Conservation (phyloP, 2,888 invertebrate genomes). For the Hypomecis punctinalis region DNA sequence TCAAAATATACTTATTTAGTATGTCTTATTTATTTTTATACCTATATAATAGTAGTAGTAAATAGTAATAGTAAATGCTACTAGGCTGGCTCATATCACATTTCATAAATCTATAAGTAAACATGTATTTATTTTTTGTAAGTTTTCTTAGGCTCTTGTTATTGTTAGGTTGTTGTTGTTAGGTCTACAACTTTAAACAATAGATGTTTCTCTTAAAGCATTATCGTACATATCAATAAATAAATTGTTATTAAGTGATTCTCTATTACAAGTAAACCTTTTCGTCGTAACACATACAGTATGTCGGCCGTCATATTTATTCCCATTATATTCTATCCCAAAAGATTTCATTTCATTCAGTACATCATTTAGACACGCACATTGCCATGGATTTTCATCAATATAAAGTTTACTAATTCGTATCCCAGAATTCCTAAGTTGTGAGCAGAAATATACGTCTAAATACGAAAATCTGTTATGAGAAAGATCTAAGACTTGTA, state of each 20-base stretch:
- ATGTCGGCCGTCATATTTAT: conserved; percentile 59
- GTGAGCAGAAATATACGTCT: conserved; percentile 66
- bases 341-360: conserved; percentile 63
- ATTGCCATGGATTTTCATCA: conserved; percentile 74
- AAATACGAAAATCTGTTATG: conserved; percentile 68
- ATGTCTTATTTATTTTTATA: too few species aligned
- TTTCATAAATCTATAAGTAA: too few species aligned
- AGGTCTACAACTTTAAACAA: too few species aligned
- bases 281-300: conserved; percentile 64
- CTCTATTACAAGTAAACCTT: conserved; percentile 62
- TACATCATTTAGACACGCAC: conserved; percentile 66
- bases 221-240: conserved; percentile 59
- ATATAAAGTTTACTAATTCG: conserved; percentile 64
- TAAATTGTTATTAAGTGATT: conserved; percentile 54
- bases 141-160: too few species aligned
- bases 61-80: too few species aligned
- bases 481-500: conserved; percentile 65
- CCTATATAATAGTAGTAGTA: too few species aligned
- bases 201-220: conserved; percentile 5
- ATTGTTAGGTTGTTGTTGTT: too few species aligned
- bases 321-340: conserved; percentile 59
- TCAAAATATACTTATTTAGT: too few species aligned
- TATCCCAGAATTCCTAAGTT: conserved; percentile 64
- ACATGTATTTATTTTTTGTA: too few species aligned
- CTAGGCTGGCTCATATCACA: too few species aligned